phyloP scores from a whole-genome alignment of 2,797 vertebrate species.

The Rousettus madagascariensis region DNA sequence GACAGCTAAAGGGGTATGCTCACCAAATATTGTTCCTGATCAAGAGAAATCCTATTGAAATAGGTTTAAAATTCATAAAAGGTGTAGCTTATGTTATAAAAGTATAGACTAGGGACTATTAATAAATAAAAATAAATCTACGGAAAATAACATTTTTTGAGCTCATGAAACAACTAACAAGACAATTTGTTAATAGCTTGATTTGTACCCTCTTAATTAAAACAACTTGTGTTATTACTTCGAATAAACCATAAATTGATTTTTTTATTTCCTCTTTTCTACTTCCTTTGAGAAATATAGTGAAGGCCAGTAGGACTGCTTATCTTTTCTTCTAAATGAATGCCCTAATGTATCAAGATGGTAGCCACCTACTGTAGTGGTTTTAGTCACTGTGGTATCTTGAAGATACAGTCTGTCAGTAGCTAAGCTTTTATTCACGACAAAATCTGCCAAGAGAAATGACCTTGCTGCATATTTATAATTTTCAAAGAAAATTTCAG shows the following conservation, averaged over 20 bases:
- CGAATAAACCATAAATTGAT: background rate
- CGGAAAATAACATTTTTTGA: background rate
- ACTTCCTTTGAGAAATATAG: background rate
- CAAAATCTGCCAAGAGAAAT: slow-evolving; percentile 15
- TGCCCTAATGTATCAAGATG: background rate
- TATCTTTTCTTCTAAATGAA: background rate
- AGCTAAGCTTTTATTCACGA: slow-evolving; percentile 40
- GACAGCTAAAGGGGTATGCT: background rate
- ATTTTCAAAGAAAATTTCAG: slow-evolving; percentile 61
- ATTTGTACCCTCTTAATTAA: background rate
- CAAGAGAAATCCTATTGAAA: background rate
- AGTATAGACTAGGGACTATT: background rate
- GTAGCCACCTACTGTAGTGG: background rate
- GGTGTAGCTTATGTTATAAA: background rate
- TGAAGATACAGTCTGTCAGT: background rate
- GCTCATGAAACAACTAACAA: background rate
- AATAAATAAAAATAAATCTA: background rate
- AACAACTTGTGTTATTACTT: background rate
- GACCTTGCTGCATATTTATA: slow-evolving; percentile 48
- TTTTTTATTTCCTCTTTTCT: background rate
- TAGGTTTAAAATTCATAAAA: background rate
- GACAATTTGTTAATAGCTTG: background rate
- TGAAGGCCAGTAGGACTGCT: background rate
- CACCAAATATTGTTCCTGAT: background rate
- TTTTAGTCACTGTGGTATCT: background rate